Evolutionary conservation across 2,888 invertebrate species (phyloP), one percentile per base, ranked within the genome.

Genomic region (Ophion ellenae): DNA sequence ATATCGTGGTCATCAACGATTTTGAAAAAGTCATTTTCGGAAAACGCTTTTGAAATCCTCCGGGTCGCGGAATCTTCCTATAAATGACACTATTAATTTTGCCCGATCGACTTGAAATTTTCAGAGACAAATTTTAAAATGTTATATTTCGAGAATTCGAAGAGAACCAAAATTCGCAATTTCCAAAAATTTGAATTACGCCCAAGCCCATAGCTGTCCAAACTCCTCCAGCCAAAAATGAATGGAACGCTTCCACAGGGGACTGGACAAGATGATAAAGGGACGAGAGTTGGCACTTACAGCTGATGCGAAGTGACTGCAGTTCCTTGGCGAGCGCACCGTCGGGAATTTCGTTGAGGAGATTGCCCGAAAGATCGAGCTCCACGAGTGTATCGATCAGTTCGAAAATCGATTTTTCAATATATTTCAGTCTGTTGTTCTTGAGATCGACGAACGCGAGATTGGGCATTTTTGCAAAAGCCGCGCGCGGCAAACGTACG

Each of bases 321-420:
- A 97, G 94, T 47, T 94, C 94, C 84, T 97, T 97, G 84, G 95
- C 95, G 92, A 97, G 97, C 59, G 97, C 94, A 14, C 96, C 95
- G 10, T 95, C 93, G 0, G 97, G 96, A 73, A 97, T 94, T 3
- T 95, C 95, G 87, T 94, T 95, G 47, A 97, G 95, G 7, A 95
- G 94, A 91, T 97, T 97, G 88, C 96, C 95, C 24, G 97, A 96
- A 10, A 97, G 94, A 90, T 97, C 96, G 45, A 97, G 93, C 90
- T 97, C 97, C 91, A 96, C 96, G 79, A 97, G 95, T 71, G 96
- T 95, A 14, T 95, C 94, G 36, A 96, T 94, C 32, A 95, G 95
- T 83, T 95, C 95, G 93, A 97, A 97, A 0, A 95, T 95, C 77
- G 95, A 94, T 28, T 95, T 95, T 81, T 96, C 95, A 90, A 97